phyloP scores from a whole-genome alignment of 2,888 invertebrate species.

The Pediacus dermestoides region DNA sequence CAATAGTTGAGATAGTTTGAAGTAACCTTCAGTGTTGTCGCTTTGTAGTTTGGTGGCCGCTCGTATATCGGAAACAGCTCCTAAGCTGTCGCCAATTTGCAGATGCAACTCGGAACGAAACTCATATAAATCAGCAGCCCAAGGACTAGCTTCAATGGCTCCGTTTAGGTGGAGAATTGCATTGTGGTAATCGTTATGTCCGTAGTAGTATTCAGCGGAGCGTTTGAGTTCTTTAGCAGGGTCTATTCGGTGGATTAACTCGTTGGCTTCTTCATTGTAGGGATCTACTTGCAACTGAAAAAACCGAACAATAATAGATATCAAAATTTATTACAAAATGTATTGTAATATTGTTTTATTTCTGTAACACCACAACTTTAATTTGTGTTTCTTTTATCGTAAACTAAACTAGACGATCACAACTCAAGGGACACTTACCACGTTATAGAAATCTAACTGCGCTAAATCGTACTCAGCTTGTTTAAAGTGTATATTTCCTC shows the following conservation, averaged over 20 bases:
- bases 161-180: constrained; percentile 65
- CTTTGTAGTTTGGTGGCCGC: constrained; percentile 85
- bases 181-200: constrained; percentile 54
- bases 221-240: constrained; percentile 63
- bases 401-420: no score
- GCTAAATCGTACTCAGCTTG: constrained; percentile 82
- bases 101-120: constrained; percentile 83
- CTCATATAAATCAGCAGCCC: constrained; percentile 81
- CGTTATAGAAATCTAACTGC: constrained; percentile 74
- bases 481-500: constrained; percentile 84
- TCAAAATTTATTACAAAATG: no score
- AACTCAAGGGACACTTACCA: constrained; percentile 62
- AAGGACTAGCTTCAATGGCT: constrained; percentile 80
- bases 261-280: constrained; percentile 71
- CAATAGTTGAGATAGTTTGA: constrained; percentile 76
- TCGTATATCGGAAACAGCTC: constrained; percentile 87
- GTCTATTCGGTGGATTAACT: constrained; percentile 63
- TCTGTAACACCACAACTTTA: no score
- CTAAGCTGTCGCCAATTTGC: constrained; percentile 69
- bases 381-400: no score
- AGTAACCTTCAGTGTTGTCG: constrained; percentile 87
- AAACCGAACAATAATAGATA: no score
- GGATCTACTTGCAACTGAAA: constrained; percentile 67
- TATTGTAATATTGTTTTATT: no score
- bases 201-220: constrained; percentile 61